These are phyloP conservation scores for Cataglyphis altisquamis DNA, from an alignment of 2,888 invertebrate genomes.

Conservation along the genomic window DNA sequence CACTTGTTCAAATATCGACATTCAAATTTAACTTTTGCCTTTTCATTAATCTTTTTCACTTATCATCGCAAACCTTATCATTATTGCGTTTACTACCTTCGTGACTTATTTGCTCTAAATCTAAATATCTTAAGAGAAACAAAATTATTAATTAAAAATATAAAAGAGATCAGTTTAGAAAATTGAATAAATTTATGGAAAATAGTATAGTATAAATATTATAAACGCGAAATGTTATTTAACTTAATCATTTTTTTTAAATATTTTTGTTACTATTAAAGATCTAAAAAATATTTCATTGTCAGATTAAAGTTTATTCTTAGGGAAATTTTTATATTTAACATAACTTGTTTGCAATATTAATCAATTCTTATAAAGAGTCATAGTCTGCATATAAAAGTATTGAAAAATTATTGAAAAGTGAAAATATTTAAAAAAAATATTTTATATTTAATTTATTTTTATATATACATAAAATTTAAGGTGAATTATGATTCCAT, in stretches of 20 bases:
- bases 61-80: not conserved
- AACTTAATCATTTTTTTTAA: not conserved
- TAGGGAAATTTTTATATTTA: not conserved
- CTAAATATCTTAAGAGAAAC: slow-evolving; percentile 32
- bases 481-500: not conserved
- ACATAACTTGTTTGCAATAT: not conserved
- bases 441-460: not conserved
- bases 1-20: slow-evolving; percentile 64
- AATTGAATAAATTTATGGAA: not conserved
- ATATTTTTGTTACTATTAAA: not conserved
- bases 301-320: not conserved
- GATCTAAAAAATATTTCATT: not conserved
- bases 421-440: not conserved
- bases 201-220: not conserved
- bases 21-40: slow-evolving; percentile 49
- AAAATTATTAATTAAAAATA: not conserved
- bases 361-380: not conserved
- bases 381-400: not conserved
- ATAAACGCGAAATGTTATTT: not conserved
- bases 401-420: not conserved
- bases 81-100: not conserved
- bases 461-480: not conserved
- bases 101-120: not conserved
- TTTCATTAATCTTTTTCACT: slow-evolving; percentile 33
- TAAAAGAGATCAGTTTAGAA: not conserved